phyloP scores from a whole-genome alignment of 2,113 vertebrate species.

The Regulus satrapa region DNA sequence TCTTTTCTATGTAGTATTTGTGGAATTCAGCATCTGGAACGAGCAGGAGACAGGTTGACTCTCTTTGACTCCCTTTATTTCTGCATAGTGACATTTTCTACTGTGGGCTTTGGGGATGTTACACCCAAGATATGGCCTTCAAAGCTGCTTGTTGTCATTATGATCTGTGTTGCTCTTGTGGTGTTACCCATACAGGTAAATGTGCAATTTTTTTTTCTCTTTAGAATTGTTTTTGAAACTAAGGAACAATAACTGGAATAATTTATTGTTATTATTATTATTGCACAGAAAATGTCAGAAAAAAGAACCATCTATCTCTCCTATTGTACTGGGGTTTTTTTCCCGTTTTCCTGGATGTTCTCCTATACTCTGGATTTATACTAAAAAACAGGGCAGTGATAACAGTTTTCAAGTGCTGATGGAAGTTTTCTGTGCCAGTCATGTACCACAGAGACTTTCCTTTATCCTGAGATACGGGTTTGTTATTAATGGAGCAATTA shows the following conservation, averaged over 20 bases:
- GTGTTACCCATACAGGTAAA: constrained; percentile 86
- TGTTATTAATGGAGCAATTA: background rate
- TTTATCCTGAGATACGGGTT: background rate
- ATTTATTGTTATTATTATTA: background rate
- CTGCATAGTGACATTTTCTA: constrained; percentile 89
- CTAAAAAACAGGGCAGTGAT: background rate
- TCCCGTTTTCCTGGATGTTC: background rate
- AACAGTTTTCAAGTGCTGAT: background rate
- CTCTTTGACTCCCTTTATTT: constrained; percentile 87
- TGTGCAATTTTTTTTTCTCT: background rate
- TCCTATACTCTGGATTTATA: background rate
- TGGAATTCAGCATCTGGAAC: constrained; percentile 86
- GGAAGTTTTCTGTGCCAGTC: background rate
- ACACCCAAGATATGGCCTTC: constrained; percentile 85
- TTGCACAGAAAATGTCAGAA: background rate
- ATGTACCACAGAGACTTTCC: background rate
- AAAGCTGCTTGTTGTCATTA: constrained; percentile 85
- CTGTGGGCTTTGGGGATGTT: constrained; percentile 87
- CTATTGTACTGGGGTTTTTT: background rate
- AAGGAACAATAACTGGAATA: background rate
- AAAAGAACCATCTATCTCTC: background rate
- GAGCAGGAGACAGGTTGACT: constrained; percentile 80
- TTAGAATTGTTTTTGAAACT: background rate
- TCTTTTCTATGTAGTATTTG: constrained; percentile 78
- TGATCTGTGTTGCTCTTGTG: constrained; percentile 86